Percentiles rank a stretch among this genome's conserved stretches.
Evolutionary conservation across 2,888 invertebrate species (phyloP).

Genomic region (Epinotia demarniana): DNA sequence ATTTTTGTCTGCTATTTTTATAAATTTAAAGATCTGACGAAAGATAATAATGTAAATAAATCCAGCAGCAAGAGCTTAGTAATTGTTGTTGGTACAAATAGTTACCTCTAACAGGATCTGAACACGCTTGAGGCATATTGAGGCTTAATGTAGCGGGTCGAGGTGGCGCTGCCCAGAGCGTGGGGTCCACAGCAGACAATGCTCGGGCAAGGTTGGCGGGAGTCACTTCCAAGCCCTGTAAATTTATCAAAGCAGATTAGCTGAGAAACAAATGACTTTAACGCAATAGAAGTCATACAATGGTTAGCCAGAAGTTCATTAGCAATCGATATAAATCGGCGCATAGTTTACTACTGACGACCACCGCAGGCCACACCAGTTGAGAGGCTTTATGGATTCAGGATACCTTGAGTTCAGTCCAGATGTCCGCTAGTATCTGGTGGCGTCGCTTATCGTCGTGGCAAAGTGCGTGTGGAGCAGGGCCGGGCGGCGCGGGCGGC

Average conservation of each 20-base stretch:
- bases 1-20: background rate
- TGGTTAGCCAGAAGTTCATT: too few relatives aligned
- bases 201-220: constrained; percentile 86
- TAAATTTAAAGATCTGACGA: too few relatives aligned
- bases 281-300: background rate
- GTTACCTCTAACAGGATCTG: constrained; percentile 67
- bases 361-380: too few relatives aligned
- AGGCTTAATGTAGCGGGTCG: constrained; percentile 89
- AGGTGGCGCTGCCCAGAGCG: constrained; percentile 87
- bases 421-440: constrained; percentile 86
- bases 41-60: too few relatives aligned
- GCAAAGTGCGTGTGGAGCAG: constrained; percentile 78
- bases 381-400: background rate
- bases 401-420: constrained; percentile 85
- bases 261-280: background rate
- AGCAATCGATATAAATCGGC: too few relatives aligned
- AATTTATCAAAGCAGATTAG: constrained; percentile 23
- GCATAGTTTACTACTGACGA: too few relatives aligned
- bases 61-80: too few relatives aligned
- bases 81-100: constrained; percentile 4
- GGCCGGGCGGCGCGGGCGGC: constrained; percentile 71
- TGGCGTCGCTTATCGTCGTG: constrained; percentile 87
- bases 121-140: constrained; percentile 85
- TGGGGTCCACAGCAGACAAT: constrained; percentile 86
- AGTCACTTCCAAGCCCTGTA: constrained; percentile 85